Evolutionary conservation across 2,113 vertebrate species (phyloP).

Genomic region (Philantomba maxwellii): DNA sequence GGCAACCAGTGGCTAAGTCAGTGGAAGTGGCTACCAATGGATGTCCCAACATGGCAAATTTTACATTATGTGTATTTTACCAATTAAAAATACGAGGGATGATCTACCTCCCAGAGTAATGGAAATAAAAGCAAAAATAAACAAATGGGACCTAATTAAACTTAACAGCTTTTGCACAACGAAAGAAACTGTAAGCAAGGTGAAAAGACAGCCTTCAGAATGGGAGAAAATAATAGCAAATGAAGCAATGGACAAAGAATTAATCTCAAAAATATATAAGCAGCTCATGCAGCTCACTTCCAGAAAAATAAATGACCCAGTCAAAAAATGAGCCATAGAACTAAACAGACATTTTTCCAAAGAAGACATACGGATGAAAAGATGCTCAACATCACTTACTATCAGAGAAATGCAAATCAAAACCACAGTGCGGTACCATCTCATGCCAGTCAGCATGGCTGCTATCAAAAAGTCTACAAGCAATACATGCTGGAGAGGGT

Average conservation of each 20-base stretch:
- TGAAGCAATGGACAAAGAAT: not conserved
- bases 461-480: not conserved
- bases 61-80: not conserved
- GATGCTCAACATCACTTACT: not conserved
- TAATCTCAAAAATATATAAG: not conserved
- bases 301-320: not conserved
- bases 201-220: not conserved
- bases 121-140: not conserved
- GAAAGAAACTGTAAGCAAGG: not conserved
- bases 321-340: not conserved
- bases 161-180: not conserved
- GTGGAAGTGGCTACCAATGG: not conserved
- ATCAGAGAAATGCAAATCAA: not conserved
- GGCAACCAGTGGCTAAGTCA: not conserved
- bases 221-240: not conserved
- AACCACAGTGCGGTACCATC: not conserved
- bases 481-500: not conserved
- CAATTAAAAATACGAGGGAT: not conserved
- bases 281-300: not conserved
- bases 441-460: not conserved
- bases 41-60: not conserved
- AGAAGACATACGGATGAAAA: not conserved
- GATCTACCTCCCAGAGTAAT: not conserved
- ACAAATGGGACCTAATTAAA: not conserved
- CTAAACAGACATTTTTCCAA: not conserved